Evolutionary conservation across 2,797 vertebrate genomes (phyloP), one percentile per base, ranked within the genome.

Genomic region (Tapera naevia): DNA sequence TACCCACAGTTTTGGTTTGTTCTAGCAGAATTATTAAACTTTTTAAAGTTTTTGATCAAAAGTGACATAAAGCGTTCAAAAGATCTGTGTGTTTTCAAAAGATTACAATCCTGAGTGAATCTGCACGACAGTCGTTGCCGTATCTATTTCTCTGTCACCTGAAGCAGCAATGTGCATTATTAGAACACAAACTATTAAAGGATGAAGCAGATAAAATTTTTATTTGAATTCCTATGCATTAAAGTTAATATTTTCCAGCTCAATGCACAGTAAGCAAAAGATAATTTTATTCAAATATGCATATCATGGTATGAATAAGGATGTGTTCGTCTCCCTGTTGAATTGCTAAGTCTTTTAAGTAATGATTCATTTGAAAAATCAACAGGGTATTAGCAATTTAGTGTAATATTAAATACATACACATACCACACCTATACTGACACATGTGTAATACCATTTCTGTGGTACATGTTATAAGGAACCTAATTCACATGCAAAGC

Each of bases 31-130:
- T 75, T 96, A 97, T 94, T 97, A 97, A 97, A 98, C 96, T 97
- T 97, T 95, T 94, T 71, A 95, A 95, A 98, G 92, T 96, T 98
- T 98, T 73, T 97, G 83, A 98, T 98, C 95, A 98, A 97, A 97
- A 98, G 95, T 75, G 91, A 94, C 82, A 96, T 80, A 87, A 13
- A 91, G 58, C 56, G 37, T 94, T 96, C 90, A 96, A 95, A 95
- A 92, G 83, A 91, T 46, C 60, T 74, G 21, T 62, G 60, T 32
- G 53, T 93, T 98, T 97, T 94, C 80, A 96, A 95, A 95, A 58
- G 60, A 93, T 74, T 91, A 83, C 21, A 81, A 96, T 91, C 85
- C 54, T 48, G 57, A 65, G 65, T 43, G 81, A 82, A 95, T 95
- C 33, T 97, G 57, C 64, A 95, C 91, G 70, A 93, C 72, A 93